These are phyloP conservation scores for Phoebastria nigripes DNA, from an alignment of 2,797 vertebrate species.

Conservation along the genomic window DNA sequence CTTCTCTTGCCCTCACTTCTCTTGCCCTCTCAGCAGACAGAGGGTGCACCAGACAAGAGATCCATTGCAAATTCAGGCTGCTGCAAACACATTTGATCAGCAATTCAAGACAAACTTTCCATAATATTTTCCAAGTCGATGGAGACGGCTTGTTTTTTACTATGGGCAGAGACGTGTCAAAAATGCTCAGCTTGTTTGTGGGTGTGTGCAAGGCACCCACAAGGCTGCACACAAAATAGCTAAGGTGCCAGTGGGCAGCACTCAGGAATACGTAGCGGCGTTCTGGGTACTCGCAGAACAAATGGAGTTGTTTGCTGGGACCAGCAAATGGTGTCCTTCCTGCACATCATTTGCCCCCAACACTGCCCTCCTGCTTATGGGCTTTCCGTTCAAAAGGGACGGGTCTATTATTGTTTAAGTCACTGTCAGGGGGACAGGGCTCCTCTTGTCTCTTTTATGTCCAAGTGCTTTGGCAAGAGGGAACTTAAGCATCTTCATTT, in stretches of 20 bases:
- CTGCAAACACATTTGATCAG: background rate
- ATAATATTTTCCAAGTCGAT: background rate
- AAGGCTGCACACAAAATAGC: background rate
- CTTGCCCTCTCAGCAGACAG: background rate
- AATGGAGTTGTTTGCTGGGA: background rate
- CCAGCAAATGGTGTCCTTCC: background rate
- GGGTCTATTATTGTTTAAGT: background rate
- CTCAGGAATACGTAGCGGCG: accelerated
- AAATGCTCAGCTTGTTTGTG: background rate
- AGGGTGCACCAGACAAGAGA: background rate
- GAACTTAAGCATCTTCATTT: background rate
- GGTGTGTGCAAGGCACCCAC: accelerated
- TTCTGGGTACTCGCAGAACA: background rate
- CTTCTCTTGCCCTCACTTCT: background rate
- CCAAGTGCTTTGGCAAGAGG: background rate
- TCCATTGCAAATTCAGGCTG: background rate
- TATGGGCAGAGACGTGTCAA: background rate
- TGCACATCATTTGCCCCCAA: background rate
- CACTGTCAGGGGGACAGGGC: background rate
- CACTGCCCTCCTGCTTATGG: background rate
- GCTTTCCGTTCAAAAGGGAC: background rate
- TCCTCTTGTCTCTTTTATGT: background rate
- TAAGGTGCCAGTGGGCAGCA: background rate
- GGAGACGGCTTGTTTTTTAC: background rate
- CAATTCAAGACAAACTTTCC: background rate